These are phyloP conservation scores for Erpornis zantholeuca DNA, from an alignment of 2,113 vertebrate species.

Conservation along the genomic window DNA sequence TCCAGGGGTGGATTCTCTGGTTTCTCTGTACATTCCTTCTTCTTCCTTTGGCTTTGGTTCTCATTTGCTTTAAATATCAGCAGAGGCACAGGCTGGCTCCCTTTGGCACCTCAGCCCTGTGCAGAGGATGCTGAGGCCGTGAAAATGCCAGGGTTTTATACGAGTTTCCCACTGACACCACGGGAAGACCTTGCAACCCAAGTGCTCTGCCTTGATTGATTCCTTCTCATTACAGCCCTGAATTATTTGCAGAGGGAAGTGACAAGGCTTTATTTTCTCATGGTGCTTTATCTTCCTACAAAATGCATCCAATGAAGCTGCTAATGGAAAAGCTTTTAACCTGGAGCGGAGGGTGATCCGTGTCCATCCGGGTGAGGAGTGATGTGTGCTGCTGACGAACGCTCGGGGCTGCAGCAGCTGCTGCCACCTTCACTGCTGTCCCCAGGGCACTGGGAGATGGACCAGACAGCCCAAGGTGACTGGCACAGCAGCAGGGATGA, in stretches of 20 bases:
- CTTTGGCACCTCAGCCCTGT: not conserved
- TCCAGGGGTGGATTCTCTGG: not conserved
- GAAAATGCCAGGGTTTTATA: not conserved
- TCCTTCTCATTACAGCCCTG: slow-evolving; percentile 43
- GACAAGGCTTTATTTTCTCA: slow-evolving; percentile 57
- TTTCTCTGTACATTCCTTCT: not conserved
- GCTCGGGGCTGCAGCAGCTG: not conserved
- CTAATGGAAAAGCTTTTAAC: slow-evolving; percentile 77
- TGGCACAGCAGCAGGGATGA: not conserved
- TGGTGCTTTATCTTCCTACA: slow-evolving; percentile 31
- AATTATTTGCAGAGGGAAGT: slow-evolving; percentile 48
- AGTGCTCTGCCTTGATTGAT: not conserved
- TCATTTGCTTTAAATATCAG: rapidly evolving
- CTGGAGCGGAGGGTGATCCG: slow-evolving; percentile 16
- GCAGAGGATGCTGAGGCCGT: not conserved
- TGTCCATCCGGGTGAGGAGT: not conserved
- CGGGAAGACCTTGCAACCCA: not conserved
- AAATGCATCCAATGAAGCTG: not conserved
- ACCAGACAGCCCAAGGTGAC: not conserved
- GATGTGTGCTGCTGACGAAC: not conserved
- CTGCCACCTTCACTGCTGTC: not conserved
- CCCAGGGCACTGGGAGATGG: not conserved
- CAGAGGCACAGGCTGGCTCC: not conserved
- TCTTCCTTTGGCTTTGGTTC: not conserved
- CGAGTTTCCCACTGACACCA: not conserved